Evolutionary conservation across 1,140 invertebrate species (phyloP), one percentile per base, ranked within the genome.

Genomic region (Solenopsis invicta): DNA sequence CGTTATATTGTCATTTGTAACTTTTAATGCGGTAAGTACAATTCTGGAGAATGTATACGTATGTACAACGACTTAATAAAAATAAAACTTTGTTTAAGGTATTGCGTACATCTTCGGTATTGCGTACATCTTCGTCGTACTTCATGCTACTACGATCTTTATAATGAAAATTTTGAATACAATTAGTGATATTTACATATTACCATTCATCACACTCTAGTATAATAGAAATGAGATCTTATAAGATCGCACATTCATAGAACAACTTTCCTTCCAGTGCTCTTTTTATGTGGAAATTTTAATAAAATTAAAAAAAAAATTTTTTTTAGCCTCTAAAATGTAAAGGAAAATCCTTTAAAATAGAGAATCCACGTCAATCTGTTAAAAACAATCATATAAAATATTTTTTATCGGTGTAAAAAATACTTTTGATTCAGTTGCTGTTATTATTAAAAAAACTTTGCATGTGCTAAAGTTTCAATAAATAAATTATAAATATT

Each of bases 71-170:
- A 37, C 6, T 48, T 1, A 41, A n/a, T 41, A 4, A 4, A 45
- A 71, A 45, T 59, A n/a, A 16, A 18, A 48, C 48, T 21, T 74
- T 54, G 41, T n/a, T n/a, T n/a, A n/a, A n/a, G n/a, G n/a, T n/a
- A n/a, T n/a, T n/a, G n/a, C n/a, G n/a, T n/a, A n/a, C 9, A 61
- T 90, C 90, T 52, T 82, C 92, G 92, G 84, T 92, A 0, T 41
- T 88, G 13, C 82, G 80, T 16, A 77, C 86, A 4, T 92, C 89
- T 64, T 81, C 16, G 41, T 76, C 67, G 61, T 82, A 82, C 12
- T 82, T 82, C 21, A 82, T 74, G 80, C 18, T 81, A n/a, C 50
- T 56, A 34, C 54, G 45, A 0, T 69, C 52, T 59, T 1, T 86
- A 8, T 13, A 48, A 24, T 10, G 9, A 62, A 18, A 21, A 13